Evolutionary conservation across 2,113 vertebrate genomes (phyloP), one percentile per base, ranked within the genome.

Genomic region (Parotia lawesii): DNA sequence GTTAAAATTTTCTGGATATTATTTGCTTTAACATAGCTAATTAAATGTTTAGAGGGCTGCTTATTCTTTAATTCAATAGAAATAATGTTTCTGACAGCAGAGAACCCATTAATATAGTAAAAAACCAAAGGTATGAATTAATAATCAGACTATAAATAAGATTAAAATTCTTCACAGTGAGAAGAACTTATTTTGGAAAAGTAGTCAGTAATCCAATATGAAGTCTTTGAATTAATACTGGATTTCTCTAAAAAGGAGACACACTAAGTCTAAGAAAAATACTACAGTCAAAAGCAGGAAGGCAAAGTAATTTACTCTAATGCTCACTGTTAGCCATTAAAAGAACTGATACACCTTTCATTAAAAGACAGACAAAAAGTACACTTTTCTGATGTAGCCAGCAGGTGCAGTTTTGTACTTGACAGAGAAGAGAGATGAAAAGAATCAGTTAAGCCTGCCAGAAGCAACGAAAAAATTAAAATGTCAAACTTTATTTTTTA

Each of bases 401-500:
- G 48, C 48, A 87, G 42, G 28, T 87, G 38, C 40, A 60, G 13
- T 90, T 81, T 91, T 94, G 53, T 91, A 71, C 33, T 87, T 85
- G 66, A 72, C 47, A 90, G 65, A 85, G 61, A 92, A 75, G 5
- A 57, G 42, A 74, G 29, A 85, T 85, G 33, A 48, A 84, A 82
- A 73, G 76, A 87, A n/a, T 13, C 65, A 56, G 57, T 56, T 78
- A 85, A 91, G 53, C 44, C 18, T 93, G 57, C 53, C 61, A 85
- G 53, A 81, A 89, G 74, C 81, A 87, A 45, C 47, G 27, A 64
- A 87, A 95, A 95, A 91, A 87, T 82, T 89, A 72, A 83, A 60
- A 66, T 58, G 51, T 85, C 74, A 85, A 82, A 51, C 71, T 66
- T 78, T n/a, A 9, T 18, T 74, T 89, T 90, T 90, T 82, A 60